These are phyloP conservation scores for Drosophila lacicola DNA, from an alignment of 2,888 invertebrate species.

Conservation along the genomic window DNA sequence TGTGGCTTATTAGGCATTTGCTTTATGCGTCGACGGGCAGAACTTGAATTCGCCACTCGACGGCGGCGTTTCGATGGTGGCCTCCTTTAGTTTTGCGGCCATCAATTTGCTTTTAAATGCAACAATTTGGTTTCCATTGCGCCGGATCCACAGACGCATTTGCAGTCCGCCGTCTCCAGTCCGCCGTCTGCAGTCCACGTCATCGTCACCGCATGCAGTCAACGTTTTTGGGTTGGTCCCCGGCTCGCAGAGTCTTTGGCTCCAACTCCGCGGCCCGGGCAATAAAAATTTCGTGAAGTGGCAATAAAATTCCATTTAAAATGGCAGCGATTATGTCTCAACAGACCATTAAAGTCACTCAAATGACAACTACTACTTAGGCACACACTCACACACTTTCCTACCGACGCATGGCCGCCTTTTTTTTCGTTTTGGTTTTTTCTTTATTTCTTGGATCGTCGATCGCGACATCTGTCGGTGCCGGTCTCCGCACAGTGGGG, in stretches of 20 bases:
- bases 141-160: conserved; percentile 34
- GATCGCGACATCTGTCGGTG: conserved; percentile 78
- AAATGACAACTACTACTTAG: conserved; percentile 84
- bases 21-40: conserved; percentile 72
- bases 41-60: conserved; percentile 66
- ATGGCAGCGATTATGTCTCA: conserved; percentile 85
- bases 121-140: conserved; percentile 80
- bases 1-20: conserved; percentile 77
- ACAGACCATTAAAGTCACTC: conserved; percentile 85
- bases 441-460: conserved; percentile 46
- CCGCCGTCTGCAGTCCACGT: conserved; percentile 48
- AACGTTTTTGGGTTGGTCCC: conserved; percentile 54
- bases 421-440: conserved; percentile 17
- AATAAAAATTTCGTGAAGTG: conserved; percentile 82
- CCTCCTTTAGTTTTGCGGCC: conserved; percentile 81
- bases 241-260: conserved; percentile 43
- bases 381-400: conserved; percentile 57
- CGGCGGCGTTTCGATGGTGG: conserved; percentile 54
- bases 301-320: conserved; percentile 85
- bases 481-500: conserved; percentile 68
- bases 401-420: conserved; percentile 35
- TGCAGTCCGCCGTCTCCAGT: conserved; percentile 2
- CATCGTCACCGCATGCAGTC: conserved; percentile 70
- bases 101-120: conserved; percentile 84
- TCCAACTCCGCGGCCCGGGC: conserved; percentile 45